Evolutionary conservation across 1,140 invertebrate genomes (phyloP).

Genomic region (Condylostylus longicornis): DNA sequence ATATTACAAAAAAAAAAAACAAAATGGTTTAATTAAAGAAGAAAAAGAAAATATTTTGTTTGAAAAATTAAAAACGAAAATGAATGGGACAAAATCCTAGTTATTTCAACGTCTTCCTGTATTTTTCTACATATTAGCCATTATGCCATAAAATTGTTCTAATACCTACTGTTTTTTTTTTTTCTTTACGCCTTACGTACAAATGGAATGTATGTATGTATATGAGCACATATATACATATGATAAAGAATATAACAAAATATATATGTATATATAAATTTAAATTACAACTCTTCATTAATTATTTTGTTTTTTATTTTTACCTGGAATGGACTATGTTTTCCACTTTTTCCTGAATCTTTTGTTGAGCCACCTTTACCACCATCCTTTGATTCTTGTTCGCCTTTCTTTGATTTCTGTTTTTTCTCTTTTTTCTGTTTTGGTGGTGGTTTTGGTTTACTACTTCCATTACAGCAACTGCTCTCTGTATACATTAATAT

Average conservation of each 20-base stretch:
- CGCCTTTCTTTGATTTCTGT: slow-evolving; percentile 40
- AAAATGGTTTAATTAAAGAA: too few relatives aligned
- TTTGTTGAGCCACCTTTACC: slow-evolving; percentile 37
- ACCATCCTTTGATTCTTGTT: slow-evolving; percentile 37
- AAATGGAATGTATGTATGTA: slow-evolving; percentile 17
- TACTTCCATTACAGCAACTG: slow-evolving; percentile 54
- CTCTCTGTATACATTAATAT: slow-evolving; percentile 42
- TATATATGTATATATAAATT: too few relatives aligned
- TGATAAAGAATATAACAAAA: slow-evolving; percentile 4
- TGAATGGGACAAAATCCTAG: too few relatives aligned
- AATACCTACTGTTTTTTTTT: too few relatives aligned
- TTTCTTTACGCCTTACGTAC: slow-evolving; percentile 9
- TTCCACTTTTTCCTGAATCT: slow-evolving; percentile 37
- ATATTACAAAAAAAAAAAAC: too few relatives aligned
- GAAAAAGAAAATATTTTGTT: too few relatives aligned
- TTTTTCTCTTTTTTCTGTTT: slow-evolving; percentile 62
- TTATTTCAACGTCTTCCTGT: too few relatives aligned
- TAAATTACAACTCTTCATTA: background rate
- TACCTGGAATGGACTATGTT: slow-evolving; percentile 47
- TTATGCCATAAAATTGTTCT: too few relatives aligned
- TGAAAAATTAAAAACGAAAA: too few relatives aligned
- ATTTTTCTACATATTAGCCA: too few relatives aligned
- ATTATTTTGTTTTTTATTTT: slow-evolving; percentile 5
- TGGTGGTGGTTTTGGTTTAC: slow-evolving; percentile 48
- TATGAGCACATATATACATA: background rate